These are phyloP conservation scores for Cyclargus thomasi DNA, from an alignment of 1,140 invertebrate species.

Conservation along the genomic window DNA sequence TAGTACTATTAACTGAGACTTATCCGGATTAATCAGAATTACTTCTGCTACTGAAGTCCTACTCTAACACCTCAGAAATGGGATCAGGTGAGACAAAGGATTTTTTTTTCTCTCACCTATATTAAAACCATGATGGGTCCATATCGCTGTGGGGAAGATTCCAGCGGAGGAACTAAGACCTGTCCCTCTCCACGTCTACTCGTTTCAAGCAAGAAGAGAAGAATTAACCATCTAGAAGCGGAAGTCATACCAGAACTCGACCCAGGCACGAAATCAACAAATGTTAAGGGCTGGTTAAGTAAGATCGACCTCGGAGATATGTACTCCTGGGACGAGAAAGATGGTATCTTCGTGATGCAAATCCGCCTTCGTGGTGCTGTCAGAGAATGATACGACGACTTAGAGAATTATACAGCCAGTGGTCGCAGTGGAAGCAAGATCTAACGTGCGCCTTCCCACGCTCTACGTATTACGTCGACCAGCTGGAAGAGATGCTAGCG, in stretches of 20 bases:
- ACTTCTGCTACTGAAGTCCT: no score
- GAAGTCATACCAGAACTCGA: conserved; percentile 35
- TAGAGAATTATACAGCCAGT: conserved; percentile 25
- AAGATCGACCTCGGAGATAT: conserved; percentile 39
- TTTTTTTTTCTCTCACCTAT: no score
- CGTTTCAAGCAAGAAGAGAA: conserved; percentile 15
- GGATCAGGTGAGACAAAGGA: neutral
- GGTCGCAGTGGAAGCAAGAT: conserved; percentile 35
- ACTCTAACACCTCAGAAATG: conserved; percentile 7
- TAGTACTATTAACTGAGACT: no score
- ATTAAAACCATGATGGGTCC: conserved; percentile 6
- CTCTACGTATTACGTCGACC: conserved; percentile 28
- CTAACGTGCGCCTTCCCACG: conserved; percentile 34
- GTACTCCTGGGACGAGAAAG: conserved; percentile 28
- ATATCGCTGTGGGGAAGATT: neutral
- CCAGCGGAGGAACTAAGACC: neutral
- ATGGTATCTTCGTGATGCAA: conserved; percentile 26
- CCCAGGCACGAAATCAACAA: conserved; percentile 29
- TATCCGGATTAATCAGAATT: no score
- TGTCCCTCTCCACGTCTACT: neutral
- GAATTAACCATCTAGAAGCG: conserved; percentile 25
- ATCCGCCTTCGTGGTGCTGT: conserved; percentile 22
- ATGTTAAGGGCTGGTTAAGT: conserved; percentile 33
- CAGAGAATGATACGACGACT: conserved; percentile 20
- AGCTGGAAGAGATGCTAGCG: conserved; percentile 29